Percentiles rank a stretch among this genome's conserved stretches.
These are phyloP conservation scores for Pituophis catenifer DNA, from an alignment of 2,113 vertebrate genomes.

Conservation along the genomic window DNA sequence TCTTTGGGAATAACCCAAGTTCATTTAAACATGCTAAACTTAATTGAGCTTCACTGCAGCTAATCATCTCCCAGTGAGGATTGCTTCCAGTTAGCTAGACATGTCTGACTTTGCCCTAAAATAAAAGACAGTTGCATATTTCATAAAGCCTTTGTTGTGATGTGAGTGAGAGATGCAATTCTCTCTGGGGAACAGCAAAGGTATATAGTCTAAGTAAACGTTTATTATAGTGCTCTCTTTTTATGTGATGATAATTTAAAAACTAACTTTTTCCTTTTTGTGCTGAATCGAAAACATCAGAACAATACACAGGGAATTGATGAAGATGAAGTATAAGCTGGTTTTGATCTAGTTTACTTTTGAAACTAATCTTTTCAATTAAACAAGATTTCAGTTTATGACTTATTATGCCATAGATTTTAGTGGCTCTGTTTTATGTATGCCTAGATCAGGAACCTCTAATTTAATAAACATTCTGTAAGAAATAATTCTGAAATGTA, in stretches of 20 bases:
- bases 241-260: neutral
- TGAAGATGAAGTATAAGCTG: neutral
- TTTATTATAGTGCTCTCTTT: neutral
- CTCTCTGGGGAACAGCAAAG: neutral
- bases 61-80: constrained; percentile 10
- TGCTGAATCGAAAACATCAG: neutral
- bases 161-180: neutral
- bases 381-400: neutral
- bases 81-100: constrained; percentile 7
- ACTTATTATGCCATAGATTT: neutral
- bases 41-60: constrained; percentile 24
- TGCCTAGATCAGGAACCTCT: neutral
- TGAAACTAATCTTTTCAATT: neutral
- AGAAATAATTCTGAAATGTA: neutral
- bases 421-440: neutral
- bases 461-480: neutral
- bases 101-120: constrained; percentile 6
- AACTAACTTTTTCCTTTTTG: neutral
- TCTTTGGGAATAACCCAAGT: neutral
- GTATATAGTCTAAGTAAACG: neutral
- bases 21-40: constrained; percentile 15
- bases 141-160: neutral
- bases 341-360: too few species aligned
- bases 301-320: neutral
- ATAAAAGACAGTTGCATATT: neutral